Base-by-base conservation (phyloP, 1,140 invertebrate genomes). In the Eupristina koningsbergeri region DNA sequence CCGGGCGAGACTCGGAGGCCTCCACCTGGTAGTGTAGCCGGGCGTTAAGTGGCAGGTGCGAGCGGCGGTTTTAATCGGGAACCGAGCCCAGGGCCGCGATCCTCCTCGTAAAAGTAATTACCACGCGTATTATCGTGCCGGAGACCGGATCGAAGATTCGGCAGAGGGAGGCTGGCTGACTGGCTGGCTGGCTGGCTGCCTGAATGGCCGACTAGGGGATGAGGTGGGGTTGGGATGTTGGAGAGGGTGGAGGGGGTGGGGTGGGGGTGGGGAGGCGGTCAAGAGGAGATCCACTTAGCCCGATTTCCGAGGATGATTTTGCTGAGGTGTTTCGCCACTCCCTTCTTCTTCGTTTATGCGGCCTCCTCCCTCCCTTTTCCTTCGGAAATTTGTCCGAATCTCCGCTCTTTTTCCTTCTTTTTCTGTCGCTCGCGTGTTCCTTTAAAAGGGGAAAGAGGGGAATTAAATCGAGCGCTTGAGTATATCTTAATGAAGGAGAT, bases 71-170 rank as follows among this genome's bases (percentile, higher is more conserved):
- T 77, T 77, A 77, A 84, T 86, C 81, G 85, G 79, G 77, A 81
- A 74, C 17, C 83, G 74, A 85, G 73, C 7, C 82, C 34, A 83
- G 85, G 78, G 81, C 83, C 86, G 86, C 83, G 83, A 86, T 84
- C 86, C 86, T 87, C 86, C 85, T 89, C 88, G 88, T 89, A 89
- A 89, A 89, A 88, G 88, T 89, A 89, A 89, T 89, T 89, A 88
- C 86, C 85, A 81, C 8, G n/a, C 61, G 76, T 85, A 85, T 89
- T 89, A 89, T 89, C 89, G 86, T 83, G 85, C 81, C 83, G 58
- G 36, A 69, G 75, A 71, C 53, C 84, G 84, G 84, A 73, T 84
- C 85, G 77, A 67, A 87, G 86, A 87, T 86, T 88, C 86, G 85
- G 78, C 81, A 83, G 78, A 77, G 81, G 85, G 84, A 82, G n/a